phyloP scores from a whole-genome alignment of 2,888 invertebrate species.

The Brachyopa scutellaris region DNA sequence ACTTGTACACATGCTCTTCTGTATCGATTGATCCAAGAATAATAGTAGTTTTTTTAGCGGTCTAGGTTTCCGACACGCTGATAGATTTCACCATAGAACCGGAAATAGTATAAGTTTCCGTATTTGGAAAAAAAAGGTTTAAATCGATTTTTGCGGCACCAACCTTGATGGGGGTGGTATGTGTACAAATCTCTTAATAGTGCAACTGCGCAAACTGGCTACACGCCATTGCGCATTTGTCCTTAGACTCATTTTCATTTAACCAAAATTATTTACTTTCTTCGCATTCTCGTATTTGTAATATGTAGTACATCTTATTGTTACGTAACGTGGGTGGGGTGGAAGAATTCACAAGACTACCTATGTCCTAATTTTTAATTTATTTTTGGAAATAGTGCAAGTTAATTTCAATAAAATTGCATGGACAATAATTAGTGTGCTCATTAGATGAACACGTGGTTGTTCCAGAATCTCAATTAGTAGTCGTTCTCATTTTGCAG shows the following conservation, averaged over 20 bases:
- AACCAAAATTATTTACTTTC: slow-evolving; percentile 32
- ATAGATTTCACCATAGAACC: slow-evolving; percentile 27
- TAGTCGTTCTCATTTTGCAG: slow-evolving; percentile 24
- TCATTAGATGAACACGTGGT: slow-evolving; percentile 46
- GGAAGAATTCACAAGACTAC: slow-evolving; percentile 32
- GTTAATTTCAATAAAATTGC: not conserved
- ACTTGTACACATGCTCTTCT: not conserved
- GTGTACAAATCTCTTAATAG: slow-evolving; percentile 45
- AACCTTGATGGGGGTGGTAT: slow-evolving; percentile 14
- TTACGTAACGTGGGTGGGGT: slow-evolving; percentile 53
- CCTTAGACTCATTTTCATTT: slow-evolving; percentile 45
- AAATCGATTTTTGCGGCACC: slow-evolving; percentile 52
- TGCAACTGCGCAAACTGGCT: slow-evolving; percentile 59
- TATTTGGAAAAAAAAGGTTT: not conserved
- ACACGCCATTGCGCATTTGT: slow-evolving; percentile 58
- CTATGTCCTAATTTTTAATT: slow-evolving; percentile 10
- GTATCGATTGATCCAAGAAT: no score
- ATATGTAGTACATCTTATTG: slow-evolving; percentile 12
- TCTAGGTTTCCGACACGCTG: slow-evolving; percentile 24
- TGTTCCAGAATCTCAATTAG: slow-evolving; percentile 38
- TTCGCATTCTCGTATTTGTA: slow-evolving; percentile 30
- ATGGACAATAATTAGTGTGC: slow-evolving; percentile 16
- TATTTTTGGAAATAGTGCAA: slow-evolving; percentile 3
- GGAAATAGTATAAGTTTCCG: no score
- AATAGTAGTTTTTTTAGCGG: slow-evolving; percentile 18